Evolutionary conservation across 2,888 invertebrate genomes (phyloP), one percentile per base, ranked within the genome.

Genomic region (Volucella bombylans): DNA sequence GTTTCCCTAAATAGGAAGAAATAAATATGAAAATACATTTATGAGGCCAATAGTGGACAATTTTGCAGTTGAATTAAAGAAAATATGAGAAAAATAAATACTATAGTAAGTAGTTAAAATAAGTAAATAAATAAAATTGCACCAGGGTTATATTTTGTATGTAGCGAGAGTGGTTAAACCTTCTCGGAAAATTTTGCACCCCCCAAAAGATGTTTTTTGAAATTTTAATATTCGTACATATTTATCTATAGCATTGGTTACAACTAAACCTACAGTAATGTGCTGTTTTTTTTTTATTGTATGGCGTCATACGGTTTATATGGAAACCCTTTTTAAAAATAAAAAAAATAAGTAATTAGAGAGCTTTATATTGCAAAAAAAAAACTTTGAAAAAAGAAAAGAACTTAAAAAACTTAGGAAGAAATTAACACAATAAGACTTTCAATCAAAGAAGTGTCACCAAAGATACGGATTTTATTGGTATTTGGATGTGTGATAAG

Each of bases 91-190:
- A 72, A 57, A 45, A 50, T 31, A 72, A 55, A 31, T 54, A 31
- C 31, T 31, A 31, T 31, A 61, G 38, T 55, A 14, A 85, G 45
- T 85, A 85, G 76, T 77, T 55, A 77, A 23, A 54, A 45, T 57
- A 55, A 18, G 50, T 10, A 61, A 41, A 62, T 31, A 57, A 23
- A 31, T 31, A 67, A 69, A 57, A 64, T 64, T 85, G 85, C 85
- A 85, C 85, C 77, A 77, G 68, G 71, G 77, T 68, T 81, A 83
- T 41, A 50, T 74, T 74, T 67, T 67, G 67, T 72, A 59, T 68
- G 62, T 62, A 76, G 45, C 12, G 43, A 54, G 52, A 31, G 59
- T 47, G 76, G 43, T 65, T 47, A 59, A 31, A 59, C 76, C 57
- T 57, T 72, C 62, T 76, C 8, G 11, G 4, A n/a, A 57, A 85